Conservation (phyloP, 2,113 vertebrate genomes). For the Carassius auratus region DNA sequence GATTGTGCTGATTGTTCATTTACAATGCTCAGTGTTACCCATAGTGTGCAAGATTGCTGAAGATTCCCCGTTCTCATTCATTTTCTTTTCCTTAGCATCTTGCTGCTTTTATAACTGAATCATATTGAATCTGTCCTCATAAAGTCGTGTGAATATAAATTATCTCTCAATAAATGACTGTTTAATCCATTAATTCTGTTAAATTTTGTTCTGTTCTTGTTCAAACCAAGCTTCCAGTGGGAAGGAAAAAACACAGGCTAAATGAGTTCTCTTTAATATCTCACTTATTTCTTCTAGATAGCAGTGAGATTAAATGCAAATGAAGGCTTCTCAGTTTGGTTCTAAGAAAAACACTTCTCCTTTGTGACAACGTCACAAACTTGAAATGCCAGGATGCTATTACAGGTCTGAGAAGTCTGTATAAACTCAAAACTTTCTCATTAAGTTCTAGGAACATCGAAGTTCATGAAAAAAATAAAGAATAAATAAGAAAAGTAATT, state of each 20-base stretch:
- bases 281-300: too few relatives aligned
- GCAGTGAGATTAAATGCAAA: background rate
- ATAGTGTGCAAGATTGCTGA: background rate
- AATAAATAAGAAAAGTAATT: background rate
- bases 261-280: too few relatives aligned
- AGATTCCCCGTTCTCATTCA: background rate
- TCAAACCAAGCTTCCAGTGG: too few relatives aligned
- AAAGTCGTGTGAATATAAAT: background rate
- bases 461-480: too few relatives aligned
- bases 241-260: too few relatives aligned
- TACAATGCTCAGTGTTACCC: conserved; percentile 3
- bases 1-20: conserved; percentile 7
- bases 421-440: background rate
- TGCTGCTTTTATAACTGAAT: conserved; percentile 10
- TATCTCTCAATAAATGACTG: background rate
- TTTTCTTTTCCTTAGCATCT: background rate
- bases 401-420: background rate
- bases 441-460: too few relatives aligned
- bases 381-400: background rate
- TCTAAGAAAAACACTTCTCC: background rate
- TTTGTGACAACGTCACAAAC: background rate
- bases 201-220: too few relatives aligned
- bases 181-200: too few relatives aligned
- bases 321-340: background rate
- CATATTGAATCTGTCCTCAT: background rate